Evolutionary conservation across 2,113 vertebrate genomes (phyloP).

Genomic region (Sturnus vulgaris): DNA sequence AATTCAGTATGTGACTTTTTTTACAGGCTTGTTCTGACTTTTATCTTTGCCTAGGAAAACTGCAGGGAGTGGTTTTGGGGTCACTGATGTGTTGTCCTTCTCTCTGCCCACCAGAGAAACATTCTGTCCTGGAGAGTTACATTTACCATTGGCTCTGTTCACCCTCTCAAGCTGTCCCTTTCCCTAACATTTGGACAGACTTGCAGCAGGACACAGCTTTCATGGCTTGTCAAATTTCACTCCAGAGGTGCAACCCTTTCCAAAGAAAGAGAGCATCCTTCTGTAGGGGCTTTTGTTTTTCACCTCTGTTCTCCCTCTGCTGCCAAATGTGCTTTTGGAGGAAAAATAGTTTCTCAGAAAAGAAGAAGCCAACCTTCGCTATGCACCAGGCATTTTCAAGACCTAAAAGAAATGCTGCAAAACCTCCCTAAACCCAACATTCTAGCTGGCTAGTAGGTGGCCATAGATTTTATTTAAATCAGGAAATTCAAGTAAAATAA

Average conservation of each 20-base stretch:
- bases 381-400: neutral
- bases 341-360: neutral
- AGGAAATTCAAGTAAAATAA: neutral
- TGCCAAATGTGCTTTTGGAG: neutral
- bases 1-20: neutral
- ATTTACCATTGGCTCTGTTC: conserved; percentile 50
- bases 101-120: conserved; percentile 4
- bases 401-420: neutral
- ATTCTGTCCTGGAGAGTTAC: conserved; percentile 38
- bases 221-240: neutral
- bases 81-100: neutral
- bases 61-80: neutral
- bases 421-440: neutral
- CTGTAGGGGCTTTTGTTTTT: neutral
- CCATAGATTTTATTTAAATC: neutral
- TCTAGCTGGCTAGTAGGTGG: neutral
- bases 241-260: conserved; percentile 3
- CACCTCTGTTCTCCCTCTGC: neutral
- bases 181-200: neutral
- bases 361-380: neutral
- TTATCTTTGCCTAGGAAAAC: neutral
- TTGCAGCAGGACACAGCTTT: conserved; percentile 25
- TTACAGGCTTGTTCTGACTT: neutral
- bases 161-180: conserved; percentile 40
- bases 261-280: neutral